Base-by-base conservation (phyloP, 1,140 invertebrate genomes). In the Drosophila repleta region DNA sequence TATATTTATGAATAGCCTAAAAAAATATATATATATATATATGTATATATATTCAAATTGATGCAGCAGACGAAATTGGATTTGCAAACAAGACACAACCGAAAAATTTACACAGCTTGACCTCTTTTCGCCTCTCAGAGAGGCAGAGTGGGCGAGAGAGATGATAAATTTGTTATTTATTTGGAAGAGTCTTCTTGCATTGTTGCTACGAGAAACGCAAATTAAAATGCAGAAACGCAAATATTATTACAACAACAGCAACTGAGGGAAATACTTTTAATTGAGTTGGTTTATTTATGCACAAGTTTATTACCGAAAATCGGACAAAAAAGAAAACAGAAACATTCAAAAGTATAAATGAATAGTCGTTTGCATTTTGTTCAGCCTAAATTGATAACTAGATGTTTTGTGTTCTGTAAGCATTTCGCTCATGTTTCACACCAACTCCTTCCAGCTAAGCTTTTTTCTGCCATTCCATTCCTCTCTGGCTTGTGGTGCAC, bases 121-220 rank as follows among this genome's bases (percentile, higher is more conserved):
- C 73, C 77, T 46, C 39, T 39, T 69, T 62, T 57, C 15, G n/a
- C n/a, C 6, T 18, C 11, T n/a, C 39, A n/a, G 29, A 61, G 53
- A 17, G 24, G 15, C 26, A 48, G 29, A 61, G 53, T 0, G 26
- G 2, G 6, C 8, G 32, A 62, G 55, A 18, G 24, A 20, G 37
- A 49, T 52, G 32, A 70, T 35, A 70, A 79, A 69, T 80, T 74
- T 85, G 52, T 70, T 80, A 85, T 85, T 70, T 84, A 80, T 80
- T 74, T 76, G 74, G 52, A 66, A 72, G 52, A 32, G 20, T 24
- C 13, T 52, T 48, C 45, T 13, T 18, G 26, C 24, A 52, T 52
- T 35, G 52, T 70, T 55, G 7, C 29, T 29, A 6, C 7, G 29
- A 29, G 29, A 6, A 29, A 8, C 29, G 4, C 29, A 29, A 29